These are phyloP conservation scores for Glareola pratincola DNA, from an alignment of 2,113 vertebrate genomes.

Conservation along the genomic window DNA sequence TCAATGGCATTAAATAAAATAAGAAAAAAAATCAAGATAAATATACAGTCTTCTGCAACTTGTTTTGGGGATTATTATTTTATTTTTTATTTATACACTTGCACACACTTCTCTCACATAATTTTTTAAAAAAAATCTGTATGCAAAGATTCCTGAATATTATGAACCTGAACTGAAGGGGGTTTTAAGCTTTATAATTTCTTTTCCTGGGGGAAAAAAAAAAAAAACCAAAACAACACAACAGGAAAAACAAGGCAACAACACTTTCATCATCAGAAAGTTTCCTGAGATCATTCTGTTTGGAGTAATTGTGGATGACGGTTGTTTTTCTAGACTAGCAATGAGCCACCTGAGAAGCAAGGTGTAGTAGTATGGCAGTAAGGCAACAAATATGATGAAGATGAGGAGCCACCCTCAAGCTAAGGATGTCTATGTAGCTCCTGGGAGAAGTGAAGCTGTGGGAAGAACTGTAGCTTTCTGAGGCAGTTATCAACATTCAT, in stretches of 20 bases:
- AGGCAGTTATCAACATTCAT: background rate
- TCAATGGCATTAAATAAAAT: background rate
- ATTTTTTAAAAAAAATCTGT: background rate
- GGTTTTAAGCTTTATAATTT: background rate
- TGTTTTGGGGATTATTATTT: background rate
- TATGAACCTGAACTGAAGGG: background rate
- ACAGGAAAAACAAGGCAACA: too few species aligned
- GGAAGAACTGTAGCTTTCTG: background rate
- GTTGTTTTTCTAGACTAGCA: background rate
- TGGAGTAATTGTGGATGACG: background rate
- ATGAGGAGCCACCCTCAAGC: background rate
- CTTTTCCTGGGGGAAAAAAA: too few species aligned
- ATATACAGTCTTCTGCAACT: background rate
- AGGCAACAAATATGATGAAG: background rate
- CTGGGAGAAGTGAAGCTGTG: background rate
- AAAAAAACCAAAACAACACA: too few species aligned
- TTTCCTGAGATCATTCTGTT: background rate
- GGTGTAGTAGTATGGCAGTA: rapidly evolving
- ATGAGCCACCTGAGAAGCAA: background rate
- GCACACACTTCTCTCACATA: background rate
- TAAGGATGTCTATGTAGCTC: background rate
- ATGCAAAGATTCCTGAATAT: background rate
- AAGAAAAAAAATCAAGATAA: background rate
- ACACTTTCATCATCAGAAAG: background rate
- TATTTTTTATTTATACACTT: too few species aligned